phyloP scores from a whole-genome alignment of 1,140 invertebrate species.

The Lepidurus packardi region DNA sequence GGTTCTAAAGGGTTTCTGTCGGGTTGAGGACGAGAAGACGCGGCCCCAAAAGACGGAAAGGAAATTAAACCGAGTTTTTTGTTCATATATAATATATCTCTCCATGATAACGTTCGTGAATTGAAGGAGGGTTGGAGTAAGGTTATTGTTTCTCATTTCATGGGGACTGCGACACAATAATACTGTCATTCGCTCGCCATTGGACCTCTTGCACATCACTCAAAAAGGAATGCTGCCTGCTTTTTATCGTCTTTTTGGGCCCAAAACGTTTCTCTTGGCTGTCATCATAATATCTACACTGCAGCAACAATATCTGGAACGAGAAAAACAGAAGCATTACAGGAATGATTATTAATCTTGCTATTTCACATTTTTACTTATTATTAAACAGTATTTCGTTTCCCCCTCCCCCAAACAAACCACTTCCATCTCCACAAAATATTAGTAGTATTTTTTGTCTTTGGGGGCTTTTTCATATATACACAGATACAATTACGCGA shows the following conservation, averaged over 20 bases:
- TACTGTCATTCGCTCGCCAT: neutral
- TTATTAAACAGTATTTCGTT: too few species aligned
- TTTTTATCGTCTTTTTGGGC: constrained; percentile 3
- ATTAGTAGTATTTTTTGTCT: too few species aligned
- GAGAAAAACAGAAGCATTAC: neutral
- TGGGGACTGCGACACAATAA: constrained; percentile 9
- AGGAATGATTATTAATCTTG: neutral
- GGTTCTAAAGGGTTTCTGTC: neutral
- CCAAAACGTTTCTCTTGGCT: neutral
- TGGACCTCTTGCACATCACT: neutral
- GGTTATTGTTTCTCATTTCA: constrained; percentile 11
- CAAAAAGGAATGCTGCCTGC: constrained; percentile 13
- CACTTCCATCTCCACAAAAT: too few species aligned
- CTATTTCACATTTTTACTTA: neutral
- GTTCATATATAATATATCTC: neutral
- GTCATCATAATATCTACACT: neutral
- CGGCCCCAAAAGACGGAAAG: neutral
- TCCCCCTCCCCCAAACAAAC: too few species aligned
- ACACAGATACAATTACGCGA: neutral
- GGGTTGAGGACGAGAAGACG: neutral
- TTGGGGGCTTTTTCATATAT: too few species aligned
- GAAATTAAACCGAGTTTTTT: neutral
- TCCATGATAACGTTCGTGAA: neutral
- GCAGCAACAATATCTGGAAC: constrained; percentile 6
- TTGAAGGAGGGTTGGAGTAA: neutral